Evolutionary conservation across 2,113 vertebrate genomes (phyloP).

Genomic region (Campylomormyrus tamandua): DNA sequence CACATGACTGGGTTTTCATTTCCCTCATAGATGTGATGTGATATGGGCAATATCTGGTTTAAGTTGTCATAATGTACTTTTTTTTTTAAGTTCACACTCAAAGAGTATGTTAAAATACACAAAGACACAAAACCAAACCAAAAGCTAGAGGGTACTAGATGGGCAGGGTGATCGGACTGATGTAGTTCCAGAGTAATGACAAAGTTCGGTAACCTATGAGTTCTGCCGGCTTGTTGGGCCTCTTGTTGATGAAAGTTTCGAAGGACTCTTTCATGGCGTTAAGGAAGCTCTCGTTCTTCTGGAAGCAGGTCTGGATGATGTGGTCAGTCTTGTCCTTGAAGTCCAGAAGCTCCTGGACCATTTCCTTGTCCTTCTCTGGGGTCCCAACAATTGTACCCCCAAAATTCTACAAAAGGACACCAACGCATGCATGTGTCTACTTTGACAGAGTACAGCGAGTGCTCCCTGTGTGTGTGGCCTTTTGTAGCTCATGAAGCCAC

Average conservation of each 20-base stretch:
- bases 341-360: slow-evolving; percentile 97
- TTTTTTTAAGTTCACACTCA: not conserved
- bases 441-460: not conserved
- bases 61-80: not conserved
- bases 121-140: not conserved
- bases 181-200: not conserved
- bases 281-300: slow-evolving; percentile 97
- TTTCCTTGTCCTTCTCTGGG: slow-evolving; percentile 98
- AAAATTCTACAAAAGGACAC: slow-evolving; percentile 69
- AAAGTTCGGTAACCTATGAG: slow-evolving; percentile 75
- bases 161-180: not conserved
- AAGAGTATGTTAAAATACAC: not conserved
- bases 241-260: slow-evolving; percentile 98
- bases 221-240: slow-evolving; percentile 97
- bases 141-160: not conserved
- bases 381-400: slow-evolving; percentile 98
- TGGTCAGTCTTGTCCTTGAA: slow-evolving; percentile 99
- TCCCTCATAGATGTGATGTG: not conserved
- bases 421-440: not conserved
- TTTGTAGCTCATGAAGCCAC: not conserved
- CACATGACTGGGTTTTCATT: not conserved
- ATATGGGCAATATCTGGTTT: not conserved
- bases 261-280: slow-evolving; percentile 99
- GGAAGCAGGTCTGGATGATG: slow-evolving; percentile 90
- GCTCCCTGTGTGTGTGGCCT: not conserved